phyloP scores from a whole-genome alignment of 2,797 vertebrate genomes.

The Paedocypris micromegethes region DNA sequence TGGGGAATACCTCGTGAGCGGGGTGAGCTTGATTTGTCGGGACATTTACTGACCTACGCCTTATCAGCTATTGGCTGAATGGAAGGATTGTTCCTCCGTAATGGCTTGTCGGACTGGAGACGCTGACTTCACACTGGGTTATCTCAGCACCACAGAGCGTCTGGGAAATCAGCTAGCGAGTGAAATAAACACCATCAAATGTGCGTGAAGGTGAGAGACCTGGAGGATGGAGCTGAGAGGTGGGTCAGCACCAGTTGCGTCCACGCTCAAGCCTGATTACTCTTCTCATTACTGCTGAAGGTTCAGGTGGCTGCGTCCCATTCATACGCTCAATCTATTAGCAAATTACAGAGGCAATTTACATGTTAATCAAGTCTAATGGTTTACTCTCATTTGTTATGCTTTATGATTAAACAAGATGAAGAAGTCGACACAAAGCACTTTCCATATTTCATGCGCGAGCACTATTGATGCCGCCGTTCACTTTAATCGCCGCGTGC shows the following conservation, averaged over 20 bases:
- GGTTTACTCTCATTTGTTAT: conserved; percentile 47
- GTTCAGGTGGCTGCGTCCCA: conserved; percentile 47
- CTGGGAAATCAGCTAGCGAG: not conserved
- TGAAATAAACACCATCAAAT: conserved; percentile 4
- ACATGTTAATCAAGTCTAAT: conserved; percentile 50
- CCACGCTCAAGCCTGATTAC: conserved; percentile 38
- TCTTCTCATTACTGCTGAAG: conserved; percentile 46
- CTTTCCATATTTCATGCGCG: conserved; percentile 32
- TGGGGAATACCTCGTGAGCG: conserved; percentile 43
- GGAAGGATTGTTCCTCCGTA: conserved; percentile 52
- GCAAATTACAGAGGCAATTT: conserved; percentile 48
- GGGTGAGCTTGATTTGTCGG: conserved; percentile 50
- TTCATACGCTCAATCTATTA: conserved; percentile 47
- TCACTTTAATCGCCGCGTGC: conserved; percentile 29
- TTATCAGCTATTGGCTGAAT: conserved; percentile 60
- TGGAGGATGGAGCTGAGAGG: conserved; percentile 15
- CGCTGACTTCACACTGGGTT: conserved; percentile 37
- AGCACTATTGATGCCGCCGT: conserved; percentile 36
- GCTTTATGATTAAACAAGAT: conserved; percentile 45
- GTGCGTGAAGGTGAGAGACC: conserved; percentile 9
- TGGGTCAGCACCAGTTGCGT: conserved; percentile 8
- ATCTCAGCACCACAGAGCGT: conserved; percentile 46
- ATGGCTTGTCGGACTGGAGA: conserved; percentile 53
- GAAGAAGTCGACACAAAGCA: conserved; percentile 33
- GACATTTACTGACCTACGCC: conserved; percentile 43